Evolutionary conservation across 1,140 invertebrate species (phyloP).

Genomic region (Pachypsylla venusta): DNA sequence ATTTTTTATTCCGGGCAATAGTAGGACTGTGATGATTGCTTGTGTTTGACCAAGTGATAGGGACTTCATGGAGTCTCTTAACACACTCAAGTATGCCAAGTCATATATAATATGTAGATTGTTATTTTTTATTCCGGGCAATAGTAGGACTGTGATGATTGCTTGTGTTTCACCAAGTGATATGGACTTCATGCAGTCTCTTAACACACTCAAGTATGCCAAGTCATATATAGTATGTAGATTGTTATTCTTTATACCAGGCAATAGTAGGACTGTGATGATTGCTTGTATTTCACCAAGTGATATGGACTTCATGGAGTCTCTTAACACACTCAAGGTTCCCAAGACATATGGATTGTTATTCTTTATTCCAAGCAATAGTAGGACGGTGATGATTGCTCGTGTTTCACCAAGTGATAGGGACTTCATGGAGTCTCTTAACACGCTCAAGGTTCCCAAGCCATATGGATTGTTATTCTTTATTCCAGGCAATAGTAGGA

Average conservation of each 20-base stretch:
- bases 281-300: constrained; percentile 96
- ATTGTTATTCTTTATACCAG: constrained; percentile 29
- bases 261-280: constrained; percentile 90
- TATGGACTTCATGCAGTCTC: constrained; percentile 95
- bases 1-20: constrained; percentile 43
- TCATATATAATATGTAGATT: too few species aligned
- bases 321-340: constrained; percentile 84
- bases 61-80: constrained; percentile 98
- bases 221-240: too few species aligned
- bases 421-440: constrained; percentile 98
- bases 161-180: constrained; percentile 96
- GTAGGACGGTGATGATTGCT: constrained; percentile 95
- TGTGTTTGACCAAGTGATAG: constrained; percentile 94
- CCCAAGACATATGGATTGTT: constrained; percentile 12
- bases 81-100: constrained; percentile 97
- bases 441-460: constrained; percentile 78
- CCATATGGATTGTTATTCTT: too few species aligned
- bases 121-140: constrained; percentile 35
- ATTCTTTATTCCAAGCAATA: constrained; percentile 43
- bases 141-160: constrained; percentile 95
- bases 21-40: constrained; percentile 95
- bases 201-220: constrained; percentile 96
- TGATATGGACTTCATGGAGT: constrained; percentile 98
- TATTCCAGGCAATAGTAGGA: constrained; percentile 65
- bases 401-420: constrained; percentile 94